Conservation (phyloP, 2,797 vertebrate genomes). For the Gymnothorax javanicus region DNA sequence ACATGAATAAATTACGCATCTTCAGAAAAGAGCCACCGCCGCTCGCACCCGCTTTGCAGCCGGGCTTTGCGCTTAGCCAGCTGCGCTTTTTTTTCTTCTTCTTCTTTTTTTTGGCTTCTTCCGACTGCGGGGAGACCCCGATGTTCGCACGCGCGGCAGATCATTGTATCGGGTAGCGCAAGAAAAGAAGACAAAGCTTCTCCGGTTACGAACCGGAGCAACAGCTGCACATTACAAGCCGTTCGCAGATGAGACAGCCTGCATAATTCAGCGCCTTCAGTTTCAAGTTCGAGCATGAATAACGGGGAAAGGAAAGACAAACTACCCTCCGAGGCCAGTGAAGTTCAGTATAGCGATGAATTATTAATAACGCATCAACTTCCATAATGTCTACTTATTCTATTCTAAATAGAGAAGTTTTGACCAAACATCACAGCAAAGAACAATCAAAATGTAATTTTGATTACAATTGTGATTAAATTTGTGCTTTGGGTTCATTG, state of each 20-base stretch:
- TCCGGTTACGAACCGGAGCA: conserved; percentile 6
- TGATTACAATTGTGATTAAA: too few relatives aligned
- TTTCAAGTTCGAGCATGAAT: conserved; percentile 60
- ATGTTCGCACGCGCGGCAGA: background rate
- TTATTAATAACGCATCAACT: background rate
- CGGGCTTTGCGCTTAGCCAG: conserved; percentile 38
- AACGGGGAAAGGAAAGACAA: conserved; percentile 23
- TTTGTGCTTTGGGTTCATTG: too few relatives aligned
- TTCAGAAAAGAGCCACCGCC: conserved; percentile 69
- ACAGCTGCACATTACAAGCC: conserved; percentile 30
- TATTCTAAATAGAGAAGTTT: background rate
- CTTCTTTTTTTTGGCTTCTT: background rate
- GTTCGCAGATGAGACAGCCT: conserved; percentile 43
- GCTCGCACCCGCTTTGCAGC: conserved; percentile 59
- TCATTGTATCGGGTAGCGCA: background rate
- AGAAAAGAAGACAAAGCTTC: conserved; percentile 17
- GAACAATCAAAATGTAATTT: too few relatives aligned
- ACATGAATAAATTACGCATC: conserved; percentile 85
- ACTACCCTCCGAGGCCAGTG: background rate
- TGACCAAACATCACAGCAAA: background rate
- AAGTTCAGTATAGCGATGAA: background rate
- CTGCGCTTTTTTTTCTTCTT: background rate
- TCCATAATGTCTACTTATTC: background rate
- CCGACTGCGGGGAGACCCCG: background rate
- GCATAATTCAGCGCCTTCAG: conserved; percentile 64